Evolutionary conservation across 2,797 vertebrate species (phyloP).

Genomic region (Microctenopoma lineatum): DNA sequence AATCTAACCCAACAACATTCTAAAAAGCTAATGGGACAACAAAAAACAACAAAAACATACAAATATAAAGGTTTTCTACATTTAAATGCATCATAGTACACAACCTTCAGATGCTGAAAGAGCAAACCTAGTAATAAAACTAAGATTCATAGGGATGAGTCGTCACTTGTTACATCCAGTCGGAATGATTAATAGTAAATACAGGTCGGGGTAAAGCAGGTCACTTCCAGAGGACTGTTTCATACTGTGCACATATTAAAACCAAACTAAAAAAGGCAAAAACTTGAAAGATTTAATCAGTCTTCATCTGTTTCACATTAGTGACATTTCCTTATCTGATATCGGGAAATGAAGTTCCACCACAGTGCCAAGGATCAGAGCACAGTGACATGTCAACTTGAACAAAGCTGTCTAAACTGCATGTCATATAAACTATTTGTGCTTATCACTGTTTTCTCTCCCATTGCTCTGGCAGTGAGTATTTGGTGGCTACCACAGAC

Average conservation of each 20-base stretch:
- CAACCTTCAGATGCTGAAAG: not conserved
- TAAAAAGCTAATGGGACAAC: conserved; percentile 6
- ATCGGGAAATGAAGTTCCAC: conserved; percentile 15
- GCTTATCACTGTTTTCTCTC: conserved; percentile 36
- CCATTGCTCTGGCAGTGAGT: not conserved
- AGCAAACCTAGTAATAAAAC: not conserved
- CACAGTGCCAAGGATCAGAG: conserved; percentile 26
- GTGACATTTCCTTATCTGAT: conserved; percentile 9
- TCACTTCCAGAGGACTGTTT: not conserved
- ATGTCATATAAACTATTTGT: conserved; percentile 25
- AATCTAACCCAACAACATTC: not conserved
- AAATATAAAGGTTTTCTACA: not conserved
- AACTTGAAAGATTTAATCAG: not conserved
- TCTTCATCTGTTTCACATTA: conserved; percentile 25
- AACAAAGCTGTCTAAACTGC: conserved; percentile 28
- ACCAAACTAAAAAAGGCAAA: not conserved
- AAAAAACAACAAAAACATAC: not conserved
- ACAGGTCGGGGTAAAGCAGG: not conserved
- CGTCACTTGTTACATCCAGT: not conserved
- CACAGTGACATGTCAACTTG: not conserved
- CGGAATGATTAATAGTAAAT: not conserved
- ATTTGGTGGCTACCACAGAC: not conserved
- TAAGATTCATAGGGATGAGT: not conserved
- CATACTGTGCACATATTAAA: too few species aligned
- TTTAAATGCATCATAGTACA: not conserved